Base-by-base conservation (phyloP, 1,140 invertebrate species). In the Parasteatoda tepidariorum region DNA sequence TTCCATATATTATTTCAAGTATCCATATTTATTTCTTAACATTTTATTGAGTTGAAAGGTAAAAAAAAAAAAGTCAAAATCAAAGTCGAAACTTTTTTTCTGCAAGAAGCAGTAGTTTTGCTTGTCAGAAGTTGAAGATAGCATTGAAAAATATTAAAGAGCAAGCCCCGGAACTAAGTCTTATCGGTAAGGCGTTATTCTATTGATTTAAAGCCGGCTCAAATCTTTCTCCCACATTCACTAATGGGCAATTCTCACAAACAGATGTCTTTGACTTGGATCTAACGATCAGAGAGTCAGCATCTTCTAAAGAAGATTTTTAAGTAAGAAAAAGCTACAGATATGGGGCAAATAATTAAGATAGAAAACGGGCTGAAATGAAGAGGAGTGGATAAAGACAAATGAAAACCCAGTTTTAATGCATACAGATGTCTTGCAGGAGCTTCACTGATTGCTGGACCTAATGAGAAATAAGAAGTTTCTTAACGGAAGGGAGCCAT, bases 211-310 rank as follows among this genome's bases (percentile, higher is more conserved):
- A 82, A 70, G 30, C 75, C 74, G 24, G 64, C 76, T 34, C 34
- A 34, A 34, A 62, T 26, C 73, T 38, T 59, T 48, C 78, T 79
- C 30, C 76, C 62, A 79, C 62, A 26, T 68, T 59, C 64, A 41
- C 78, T 82, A 82, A 82, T 82, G 78, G 78, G 78, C 78, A 82
- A 82, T 82, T 82, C 78, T 82, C 78, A 82, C 78, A 71, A 82
- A 82, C 78, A 82, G 78, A 82, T 82, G 78, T 82, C 78, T 59
- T 54, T 82, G 78, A 82, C 66, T 82, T 31, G 78, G 55, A 30
- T 71, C 66, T 70, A 82, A 82, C 78, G 78, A 79, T 79, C 67
- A 82, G 22, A n/a, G 78, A 41, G 62, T 30, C 22, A 9, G 64
- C 76, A 70, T 82, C 55, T 82, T 82, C 24, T 26, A 22, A n/a